Evolutionary conservation across 1,140 invertebrate genomes (phyloP).

Genomic region (Rhagoletis zephyria): DNA sequence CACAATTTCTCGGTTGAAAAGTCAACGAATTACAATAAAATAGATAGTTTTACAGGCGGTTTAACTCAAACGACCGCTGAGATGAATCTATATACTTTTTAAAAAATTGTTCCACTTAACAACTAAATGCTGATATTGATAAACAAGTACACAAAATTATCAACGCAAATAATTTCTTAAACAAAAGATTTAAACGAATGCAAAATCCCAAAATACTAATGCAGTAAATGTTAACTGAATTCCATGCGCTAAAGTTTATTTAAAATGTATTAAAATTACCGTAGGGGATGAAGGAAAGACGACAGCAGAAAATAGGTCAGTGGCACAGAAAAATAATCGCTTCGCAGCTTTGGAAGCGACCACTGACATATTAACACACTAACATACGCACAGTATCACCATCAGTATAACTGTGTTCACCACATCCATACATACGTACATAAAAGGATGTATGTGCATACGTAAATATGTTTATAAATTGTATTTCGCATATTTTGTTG

Average conservation of each 20-base stretch:
- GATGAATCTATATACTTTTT: too few relatives aligned
- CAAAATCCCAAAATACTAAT: neutral
- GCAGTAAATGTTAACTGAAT: neutral
- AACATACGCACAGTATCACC: neutral
- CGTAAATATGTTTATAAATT: neutral
- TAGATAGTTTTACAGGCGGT: too few relatives aligned
- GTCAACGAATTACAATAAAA: neutral
- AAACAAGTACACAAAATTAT: neutral
- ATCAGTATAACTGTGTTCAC: neutral
- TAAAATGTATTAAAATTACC: neutral
- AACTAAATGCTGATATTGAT: neutral
- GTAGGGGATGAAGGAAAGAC: neutral
- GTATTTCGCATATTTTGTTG: neutral
- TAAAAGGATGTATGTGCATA: neutral
- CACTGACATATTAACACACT: neutral
- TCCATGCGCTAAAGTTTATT: neutral
- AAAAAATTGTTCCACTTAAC: too few relatives aligned
- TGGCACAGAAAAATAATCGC: conserved; percentile 41
- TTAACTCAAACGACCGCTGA: too few relatives aligned
- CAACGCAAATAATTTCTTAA: neutral
- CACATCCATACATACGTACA: neutral
- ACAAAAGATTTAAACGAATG: too few relatives aligned
- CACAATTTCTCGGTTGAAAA: neutral
- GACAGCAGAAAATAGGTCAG: conserved; percentile 37
- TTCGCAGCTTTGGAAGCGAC: neutral